Evolutionary conservation across 1,140 invertebrate species (phyloP), one percentile per base, ranked within the genome.

Genomic region (Leptestheria dahalacensis): DNA sequence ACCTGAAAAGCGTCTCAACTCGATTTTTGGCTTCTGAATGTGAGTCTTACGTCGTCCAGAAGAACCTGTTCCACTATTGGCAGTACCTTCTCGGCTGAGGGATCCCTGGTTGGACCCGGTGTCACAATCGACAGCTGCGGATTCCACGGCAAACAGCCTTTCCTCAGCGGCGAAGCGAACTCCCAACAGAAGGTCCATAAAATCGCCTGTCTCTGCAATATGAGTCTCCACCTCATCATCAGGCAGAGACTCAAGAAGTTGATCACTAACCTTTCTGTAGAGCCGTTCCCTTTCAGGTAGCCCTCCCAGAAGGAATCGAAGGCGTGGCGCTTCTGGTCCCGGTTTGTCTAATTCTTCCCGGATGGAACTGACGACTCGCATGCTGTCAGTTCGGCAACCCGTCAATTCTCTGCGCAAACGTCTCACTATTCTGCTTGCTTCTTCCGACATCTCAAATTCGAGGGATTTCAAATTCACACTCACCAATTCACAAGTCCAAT

Each of bases 1-100:
- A 9, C 53, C 23, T 33, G 28, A 15, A 20, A 56, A 56, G 24
- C 33, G 15, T 18, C n/a, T 47, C 24, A 56, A n/a, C 10, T 56
- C 53, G 1, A 56, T 41, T 56, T 46, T 56, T n/a, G 24, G 3
- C 25, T 56, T 29, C 26, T 41, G 24, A 33, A 56, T 56, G 53
- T 56, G 53, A 18, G 15, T 56, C 24, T 29, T 56, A 41, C 24
- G 12, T 24, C 53, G 28, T 29, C 53, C 15, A 15, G 33, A 41
- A 15, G 33, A 41, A 15, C 15, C 15, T 41, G 33, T 41, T 41
- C 15, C 33, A 41, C 6, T 9, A 41, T 6, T 41, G 15, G 33
- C 33, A 41, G 6, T 41, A 41, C 15, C 6, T 6, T 41, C 33
- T 41, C 33, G 6, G 6, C 6, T 41, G 6, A 15, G 33, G 6